Percentiles rank a stretch among this genome's conserved stretches.
Evolutionary conservation across 2,113 vertebrate species (phyloP).

Genomic region (Actinemys pallida): DNA sequence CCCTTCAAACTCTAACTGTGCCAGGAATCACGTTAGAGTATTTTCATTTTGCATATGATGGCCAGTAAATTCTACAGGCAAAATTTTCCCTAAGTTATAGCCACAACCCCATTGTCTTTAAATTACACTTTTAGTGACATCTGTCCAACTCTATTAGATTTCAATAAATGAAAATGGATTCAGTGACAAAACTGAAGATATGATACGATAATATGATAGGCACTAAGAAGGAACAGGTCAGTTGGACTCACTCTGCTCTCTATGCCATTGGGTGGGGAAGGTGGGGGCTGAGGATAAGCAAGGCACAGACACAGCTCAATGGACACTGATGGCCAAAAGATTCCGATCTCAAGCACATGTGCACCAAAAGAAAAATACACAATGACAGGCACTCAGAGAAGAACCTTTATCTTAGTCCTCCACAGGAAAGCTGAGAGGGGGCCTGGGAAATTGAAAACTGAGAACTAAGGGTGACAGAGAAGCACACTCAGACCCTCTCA

Average conservation of each 20-base stretch:
- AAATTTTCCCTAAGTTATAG: not conserved
- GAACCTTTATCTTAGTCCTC: not conserved
- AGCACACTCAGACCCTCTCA: not conserved
- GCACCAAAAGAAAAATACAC: not conserved
- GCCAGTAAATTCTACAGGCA: not conserved
- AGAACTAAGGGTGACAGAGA: not conserved
- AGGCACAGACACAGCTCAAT: not conserved
- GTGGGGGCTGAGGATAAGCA: not conserved
- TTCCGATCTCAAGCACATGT: not conserved
- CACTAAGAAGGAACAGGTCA: not conserved
- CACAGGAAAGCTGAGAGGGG: not conserved
- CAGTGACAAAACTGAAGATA: not conserved
- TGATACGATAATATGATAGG: not conserved
- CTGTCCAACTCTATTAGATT: not conserved
- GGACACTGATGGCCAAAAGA: not conserved
- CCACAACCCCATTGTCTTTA: not conserved
- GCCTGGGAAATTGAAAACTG: not conserved
- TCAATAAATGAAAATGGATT: conserved; percentile 1
- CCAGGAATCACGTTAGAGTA: not conserved
- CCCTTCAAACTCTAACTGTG: not conserved
- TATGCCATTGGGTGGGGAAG: not conserved
- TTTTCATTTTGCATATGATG: not conserved
- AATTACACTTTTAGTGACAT: not conserved
- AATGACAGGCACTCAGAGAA: not conserved
- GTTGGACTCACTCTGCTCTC: not conserved